Evolutionary conservation across 2,113 vertebrate species (phyloP), one percentile per base, ranked within the genome.

Genomic region (Coptodon bakossiorum): DNA sequence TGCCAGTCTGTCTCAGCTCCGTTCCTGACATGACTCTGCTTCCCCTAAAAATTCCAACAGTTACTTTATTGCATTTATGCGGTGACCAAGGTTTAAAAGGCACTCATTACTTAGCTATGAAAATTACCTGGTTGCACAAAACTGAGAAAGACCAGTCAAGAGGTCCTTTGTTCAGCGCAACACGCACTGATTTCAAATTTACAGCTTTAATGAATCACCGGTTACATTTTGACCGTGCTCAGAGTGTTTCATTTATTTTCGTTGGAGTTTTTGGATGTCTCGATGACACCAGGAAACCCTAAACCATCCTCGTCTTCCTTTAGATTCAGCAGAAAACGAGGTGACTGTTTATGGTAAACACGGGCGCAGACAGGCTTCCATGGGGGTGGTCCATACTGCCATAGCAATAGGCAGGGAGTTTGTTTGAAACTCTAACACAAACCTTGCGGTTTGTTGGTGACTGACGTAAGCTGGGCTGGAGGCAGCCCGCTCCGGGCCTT

Each of bases 321-420:
- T 14, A 82, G 82, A 87, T 91, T 90, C 90, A 84, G 89, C 89
- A 85, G 80, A 94, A 91, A 91, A 57, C 2, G 57, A 91, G 86
- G n/a, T 17, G 27, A 13, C 34, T 94, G 94, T 94, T 95, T 92
- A 92, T 88, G 78, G 85, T 91, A 91, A 95, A 95, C 89, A 95
- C 57, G 2, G 59, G 16, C 8, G 19, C 88, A 88, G 92, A 93
- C 85, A 14, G 17, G 52, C 90, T 96, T 96, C 95, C 95, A 94
- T 90, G 59, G 82, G 66, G 91, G 90, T 91, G 89, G 86, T 90
- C 89, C 85, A 17, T 27, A 86, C 81, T 93, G 90, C 89, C 92
- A 84, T 88, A 66, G 87, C 78, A 92, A 91, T 81, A 63, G 89
- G 80, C 84, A 73, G 92, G 16, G 22, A 81, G 93, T 94, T 94